Evolutionary conservation across 1,140 invertebrate species (phyloP), one percentile per base, ranked within the genome.

Genomic region (Hylaeus anthracinus): DNA sequence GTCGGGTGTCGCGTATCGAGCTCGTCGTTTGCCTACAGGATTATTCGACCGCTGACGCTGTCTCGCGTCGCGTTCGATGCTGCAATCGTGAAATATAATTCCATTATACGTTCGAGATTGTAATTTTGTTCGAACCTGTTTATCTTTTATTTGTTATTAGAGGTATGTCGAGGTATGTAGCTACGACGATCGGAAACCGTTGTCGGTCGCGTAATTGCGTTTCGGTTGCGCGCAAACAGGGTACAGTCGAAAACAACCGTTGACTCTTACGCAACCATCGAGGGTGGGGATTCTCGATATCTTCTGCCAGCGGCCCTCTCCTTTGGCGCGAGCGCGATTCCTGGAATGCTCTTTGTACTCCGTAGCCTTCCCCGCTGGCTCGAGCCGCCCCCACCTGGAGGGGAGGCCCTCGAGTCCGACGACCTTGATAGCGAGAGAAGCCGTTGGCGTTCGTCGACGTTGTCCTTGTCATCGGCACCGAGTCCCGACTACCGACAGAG

Each of bases 311-410:
- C 26, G 26, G 41, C 41, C 48, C 65, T 53, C 41, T 48, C 75
- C n/a, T 39, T 66, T 69, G 81, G 63, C 64, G 61, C 76, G 51
- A 51, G 72, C 72, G 75, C 84, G 81, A 90, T 91, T 92, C 91
- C 88, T 86, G 90, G 92, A 93, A 93, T 91, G 90, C 90, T 92
- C 91, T 92, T 92, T 93, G 91, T 92, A 89, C 85, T 85, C 86
- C 85, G 81, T 65, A 84, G 80, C 81, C 72, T 67, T 79, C 65
- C 63, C 76, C 82, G 69, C 26, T 61, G 12, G 26, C 74, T 58
- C 26, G 58, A 48, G 79, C 73, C 67, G 14, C 10, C 8, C 60
- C 43, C 58, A 37, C n/a, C 58, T 8, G 10, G n/a, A 26, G n/a
- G 26, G n/a, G 4, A 72, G 58, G 56, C 61, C 45, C 60, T 56